Conservation (phyloP, 2,113 vertebrate genomes). For the Corydoras maculifer region DNA sequence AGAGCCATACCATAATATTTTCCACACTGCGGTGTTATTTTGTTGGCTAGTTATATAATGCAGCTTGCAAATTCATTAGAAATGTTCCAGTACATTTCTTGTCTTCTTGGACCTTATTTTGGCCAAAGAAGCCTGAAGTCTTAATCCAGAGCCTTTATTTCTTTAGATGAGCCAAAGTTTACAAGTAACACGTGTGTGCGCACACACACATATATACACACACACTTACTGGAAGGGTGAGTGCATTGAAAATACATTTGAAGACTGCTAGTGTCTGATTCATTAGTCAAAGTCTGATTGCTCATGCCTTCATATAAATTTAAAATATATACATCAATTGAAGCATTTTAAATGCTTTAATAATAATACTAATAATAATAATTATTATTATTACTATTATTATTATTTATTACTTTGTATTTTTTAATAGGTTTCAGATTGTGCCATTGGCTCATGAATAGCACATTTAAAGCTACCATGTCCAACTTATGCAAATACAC, state of each 20-base stretch:
- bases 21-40: slow-evolving; percentile 10
- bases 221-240: slow-evolving; percentile 11
- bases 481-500: no score
- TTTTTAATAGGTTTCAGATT: no score
- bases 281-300: neutral
- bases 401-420: no score
- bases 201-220: no score
- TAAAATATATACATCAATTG: neutral
- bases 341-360: no score
- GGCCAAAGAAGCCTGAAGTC: slow-evolving; percentile 7
- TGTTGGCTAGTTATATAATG: neutral
- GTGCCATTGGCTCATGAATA: no score
- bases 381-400: no score
- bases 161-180: slow-evolving; percentile 13
- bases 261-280: neutral
- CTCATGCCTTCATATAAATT: slow-evolving; percentile 3
- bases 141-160: slow-evolving; percentile 9
- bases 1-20: slow-evolving; percentile 10
- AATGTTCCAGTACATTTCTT: slow-evolving; percentile 15
- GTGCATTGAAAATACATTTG: neutral
- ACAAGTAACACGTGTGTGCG: neutral
- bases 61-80: slow-evolving; percentile 14
- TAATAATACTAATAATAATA: no score
- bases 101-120: slow-evolving; percentile 13
- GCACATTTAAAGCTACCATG: no score